Conservation (phyloP, 2,888 invertebrate genomes). For the Leptopilina drosophilae region DNA sequence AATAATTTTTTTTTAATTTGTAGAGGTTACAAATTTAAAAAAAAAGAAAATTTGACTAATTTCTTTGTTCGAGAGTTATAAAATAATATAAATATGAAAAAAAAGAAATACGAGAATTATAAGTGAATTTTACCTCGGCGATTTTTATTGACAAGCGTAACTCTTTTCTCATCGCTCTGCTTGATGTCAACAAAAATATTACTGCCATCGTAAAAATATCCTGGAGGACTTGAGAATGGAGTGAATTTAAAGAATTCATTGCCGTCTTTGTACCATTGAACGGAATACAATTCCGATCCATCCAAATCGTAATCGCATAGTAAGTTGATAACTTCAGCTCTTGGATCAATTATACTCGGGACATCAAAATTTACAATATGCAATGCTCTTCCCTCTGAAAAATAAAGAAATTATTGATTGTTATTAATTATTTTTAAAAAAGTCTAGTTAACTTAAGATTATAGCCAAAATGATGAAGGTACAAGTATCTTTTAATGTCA, state of each 20-base stretch:
- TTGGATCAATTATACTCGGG: slow-evolving; percentile 71
- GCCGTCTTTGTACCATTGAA: slow-evolving; percentile 73
- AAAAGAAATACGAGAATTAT: not conserved
- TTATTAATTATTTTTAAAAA: too few relatives aligned
- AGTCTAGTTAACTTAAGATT: too few relatives aligned
- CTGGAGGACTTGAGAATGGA: slow-evolving; percentile 63
- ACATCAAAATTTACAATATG: slow-evolving; percentile 64
- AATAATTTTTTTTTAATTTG: too few relatives aligned
- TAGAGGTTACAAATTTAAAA: too few relatives aligned
- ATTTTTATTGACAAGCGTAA: slow-evolving; percentile 61
- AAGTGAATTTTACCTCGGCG: slow-evolving; percentile 59
- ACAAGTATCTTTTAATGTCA: too few relatives aligned
- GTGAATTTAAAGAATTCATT: slow-evolving; percentile 70
- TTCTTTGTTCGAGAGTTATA: not conserved
- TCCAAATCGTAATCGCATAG: slow-evolving; percentile 71
- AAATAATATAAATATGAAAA: too few relatives aligned
- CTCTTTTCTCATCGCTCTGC: slow-evolving; percentile 67
- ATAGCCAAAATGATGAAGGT: too few relatives aligned
- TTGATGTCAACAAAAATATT: slow-evolving; percentile 67
- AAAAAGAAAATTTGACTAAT: too few relatives aligned
- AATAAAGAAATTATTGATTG: not conserved
- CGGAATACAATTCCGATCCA: slow-evolving; percentile 69
- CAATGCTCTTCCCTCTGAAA: slow-evolving; percentile 61
- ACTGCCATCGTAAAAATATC: slow-evolving; percentile 58
- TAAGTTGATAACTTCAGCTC: slow-evolving; percentile 65